phyloP scores from a whole-genome alignment of 2,797 vertebrate genomes.

The Varecia variegata region DNA sequence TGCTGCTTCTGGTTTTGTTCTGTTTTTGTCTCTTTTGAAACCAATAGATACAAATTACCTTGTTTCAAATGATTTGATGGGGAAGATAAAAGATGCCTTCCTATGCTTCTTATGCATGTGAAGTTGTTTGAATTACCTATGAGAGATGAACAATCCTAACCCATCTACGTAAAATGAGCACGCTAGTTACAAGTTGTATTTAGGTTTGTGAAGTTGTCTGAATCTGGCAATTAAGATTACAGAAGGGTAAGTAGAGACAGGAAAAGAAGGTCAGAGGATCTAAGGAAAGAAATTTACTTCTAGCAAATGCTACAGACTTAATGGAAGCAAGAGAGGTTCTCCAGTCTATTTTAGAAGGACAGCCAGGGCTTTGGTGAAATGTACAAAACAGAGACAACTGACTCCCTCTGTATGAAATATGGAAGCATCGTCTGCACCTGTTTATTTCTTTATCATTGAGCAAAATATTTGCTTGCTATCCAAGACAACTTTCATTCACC shows the following conservation, averaged over 20 bases:
- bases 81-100: background rate
- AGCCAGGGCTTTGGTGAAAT: background rate
- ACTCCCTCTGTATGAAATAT: background rate
- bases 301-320: background rate
- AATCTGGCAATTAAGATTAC: background rate
- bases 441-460: background rate
- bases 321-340: background rate
- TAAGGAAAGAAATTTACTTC: background rate
- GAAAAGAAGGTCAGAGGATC: background rate
- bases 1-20: background rate
- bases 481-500: background rate
- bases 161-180: fast-evolving
- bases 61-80: background rate
- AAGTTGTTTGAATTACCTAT: background rate
- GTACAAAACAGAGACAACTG: background rate
- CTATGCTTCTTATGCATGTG: background rate
- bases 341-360: background rate
- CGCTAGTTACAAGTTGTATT: background rate
- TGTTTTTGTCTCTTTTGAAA: background rate
- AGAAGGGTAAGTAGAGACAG: background rate
- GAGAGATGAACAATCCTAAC: background rate
- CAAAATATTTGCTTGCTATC: background rate
- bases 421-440: fast-evolving
- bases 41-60: background rate
- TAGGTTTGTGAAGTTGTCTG: background rate